These are phyloP conservation scores for Catostylus mosaicus DNA, from an alignment of 30 jellyfish, hydroid and myxozoan genomes.

Conservation along the genomic window DNA sequence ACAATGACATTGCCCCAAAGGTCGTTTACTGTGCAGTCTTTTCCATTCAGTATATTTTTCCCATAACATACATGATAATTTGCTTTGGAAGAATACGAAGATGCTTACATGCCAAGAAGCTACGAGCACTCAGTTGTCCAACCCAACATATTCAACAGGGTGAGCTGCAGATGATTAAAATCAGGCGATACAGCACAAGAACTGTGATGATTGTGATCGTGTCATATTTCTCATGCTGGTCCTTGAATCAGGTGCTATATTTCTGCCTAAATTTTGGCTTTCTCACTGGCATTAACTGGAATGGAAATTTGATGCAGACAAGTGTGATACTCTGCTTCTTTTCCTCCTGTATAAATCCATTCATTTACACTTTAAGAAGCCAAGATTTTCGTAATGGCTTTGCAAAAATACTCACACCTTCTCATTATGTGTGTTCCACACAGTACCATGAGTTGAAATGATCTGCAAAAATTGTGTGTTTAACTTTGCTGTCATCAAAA, in stretches of 20 bases:
- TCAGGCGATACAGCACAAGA: constrained; percentile 42
- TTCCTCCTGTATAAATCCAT: constrained; percentile 78
- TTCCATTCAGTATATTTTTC: constrained; percentile 63
- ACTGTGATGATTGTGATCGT: constrained; percentile 71
- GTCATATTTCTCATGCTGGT: constrained; percentile 75
- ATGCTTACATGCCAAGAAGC: constrained; percentile 40
- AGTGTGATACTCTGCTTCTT: constrained; percentile 69
- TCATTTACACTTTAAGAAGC: constrained; percentile 64
- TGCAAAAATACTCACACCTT: constrained; percentile 18
- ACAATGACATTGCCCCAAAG: constrained; percentile 53
- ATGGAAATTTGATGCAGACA: constrained; percentile 48
- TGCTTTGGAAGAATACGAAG: constrained; percentile 57
- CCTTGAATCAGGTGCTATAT: constrained; percentile 66
- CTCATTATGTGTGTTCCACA: background rate
- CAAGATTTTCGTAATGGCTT: constrained; percentile 67
- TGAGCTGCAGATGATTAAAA: constrained; percentile 43
- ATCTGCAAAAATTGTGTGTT: background rate
- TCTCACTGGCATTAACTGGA: constrained; percentile 45
- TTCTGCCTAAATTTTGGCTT: constrained; percentile 76
- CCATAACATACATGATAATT: constrained; percentile 51
- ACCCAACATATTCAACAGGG: constrained; percentile 57
- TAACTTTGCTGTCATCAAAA: no score
- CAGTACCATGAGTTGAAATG: constrained; percentile 31
- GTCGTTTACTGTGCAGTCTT: constrained; percentile 47
- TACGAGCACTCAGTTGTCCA: constrained; percentile 47